Evolutionary conservation across 2,888 invertebrate species (phyloP).

Genomic region (Phragmatobia fuliginosa): DNA sequence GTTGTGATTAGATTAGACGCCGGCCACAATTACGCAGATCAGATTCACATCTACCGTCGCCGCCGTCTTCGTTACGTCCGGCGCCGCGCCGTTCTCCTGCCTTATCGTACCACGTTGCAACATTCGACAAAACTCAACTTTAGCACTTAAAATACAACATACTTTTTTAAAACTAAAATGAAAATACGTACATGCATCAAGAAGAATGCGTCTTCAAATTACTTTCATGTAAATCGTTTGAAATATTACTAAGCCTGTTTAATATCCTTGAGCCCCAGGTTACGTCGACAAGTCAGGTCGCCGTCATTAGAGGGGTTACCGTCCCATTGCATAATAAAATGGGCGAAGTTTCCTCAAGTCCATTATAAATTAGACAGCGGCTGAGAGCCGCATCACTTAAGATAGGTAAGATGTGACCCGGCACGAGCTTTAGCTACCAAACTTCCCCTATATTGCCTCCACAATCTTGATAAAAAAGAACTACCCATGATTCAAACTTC

Average conservation of each 20-base stretch:
- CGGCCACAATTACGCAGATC: slow-evolving; percentile 85
- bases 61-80: slow-evolving; percentile 32
- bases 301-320: slow-evolving; percentile 85
- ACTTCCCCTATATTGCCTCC: slow-evolving; percentile 79
- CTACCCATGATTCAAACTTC: slow-evolving; percentile 82
- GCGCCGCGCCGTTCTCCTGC: neutral
- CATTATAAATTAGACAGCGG: slow-evolving; percentile 86
- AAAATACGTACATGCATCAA: slow-evolving; percentile 16
- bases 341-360: slow-evolving; percentile 86
- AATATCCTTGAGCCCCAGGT: slow-evolving; percentile 79
- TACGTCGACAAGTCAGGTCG: slow-evolving; percentile 80
- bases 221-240: slow-evolving; percentile 68
- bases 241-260: slow-evolving; percentile 76
- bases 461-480: slow-evolving; percentile 85
- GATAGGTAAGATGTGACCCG: slow-evolving; percentile 86
- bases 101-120: neutral
- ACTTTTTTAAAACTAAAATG: neutral
- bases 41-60: slow-evolving; percentile 76
- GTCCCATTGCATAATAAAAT: slow-evolving; percentile 87
- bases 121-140: neutral
- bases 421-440: slow-evolving; percentile 79
- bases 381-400: slow-evolving; percentile 85
- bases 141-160: neutral
- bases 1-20: slow-evolving; percentile 82
- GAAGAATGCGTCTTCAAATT: slow-evolving; percentile 51